Percentiles rank a stretch among this genome's conserved stretches.
These are phyloP conservation scores for Porites divaricata DNA, from an alignment of 92 coral and sea anemone species.

Conservation along the genomic window DNA sequence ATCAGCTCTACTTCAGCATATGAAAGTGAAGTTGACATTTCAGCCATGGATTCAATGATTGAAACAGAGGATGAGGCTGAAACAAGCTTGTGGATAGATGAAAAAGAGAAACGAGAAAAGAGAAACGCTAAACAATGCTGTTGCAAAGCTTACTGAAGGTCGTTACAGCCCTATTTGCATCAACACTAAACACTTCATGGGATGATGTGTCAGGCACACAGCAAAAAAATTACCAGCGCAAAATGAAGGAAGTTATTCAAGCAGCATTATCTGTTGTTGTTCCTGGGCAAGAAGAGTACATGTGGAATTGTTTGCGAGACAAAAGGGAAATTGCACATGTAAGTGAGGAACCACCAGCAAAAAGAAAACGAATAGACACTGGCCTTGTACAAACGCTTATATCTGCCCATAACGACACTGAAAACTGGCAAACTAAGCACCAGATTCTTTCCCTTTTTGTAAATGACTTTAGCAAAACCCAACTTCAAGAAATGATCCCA, in stretches of 20 bases:
- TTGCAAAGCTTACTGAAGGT: slow-evolving; percentile 22
- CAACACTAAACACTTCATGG: slow-evolving; percentile 4
- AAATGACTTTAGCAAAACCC: slow-evolving; percentile 37
- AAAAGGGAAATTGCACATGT: not conserved
- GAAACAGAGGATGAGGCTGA: not conserved
- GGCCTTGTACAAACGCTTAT: slow-evolving; percentile 17
- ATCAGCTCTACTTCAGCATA: not conserved
- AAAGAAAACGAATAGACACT: slow-evolving; percentile 14
- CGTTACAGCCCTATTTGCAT: slow-evolving; percentile 21
- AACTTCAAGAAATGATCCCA: slow-evolving; percentile 40
- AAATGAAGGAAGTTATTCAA: slow-evolving; percentile 12
- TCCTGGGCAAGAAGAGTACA: slow-evolving; percentile 18
- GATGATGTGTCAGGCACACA: slow-evolving; percentile 8
- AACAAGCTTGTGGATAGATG: slow-evolving; percentile 2
- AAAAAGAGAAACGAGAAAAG: slow-evolving; percentile 15
- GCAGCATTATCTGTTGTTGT: slow-evolving; percentile 14
- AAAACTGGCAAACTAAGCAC: slow-evolving; percentile 34
- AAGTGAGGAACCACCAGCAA: not conserved
- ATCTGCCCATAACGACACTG: too few relatives aligned
- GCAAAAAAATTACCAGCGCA: slow-evolving; percentile 10
- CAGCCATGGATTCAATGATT: too few relatives aligned
- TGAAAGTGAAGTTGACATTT: not conserved
- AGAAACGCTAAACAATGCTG: slow-evolving; percentile 9
- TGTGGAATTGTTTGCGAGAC: slow-evolving; percentile 18
- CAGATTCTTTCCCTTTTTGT: slow-evolving; percentile 35